These are phyloP conservation scores for Megaustenia siamemsis DNA, from an alignment of 2,888 invertebrate genomes.

Conservation along the genomic window DNA sequence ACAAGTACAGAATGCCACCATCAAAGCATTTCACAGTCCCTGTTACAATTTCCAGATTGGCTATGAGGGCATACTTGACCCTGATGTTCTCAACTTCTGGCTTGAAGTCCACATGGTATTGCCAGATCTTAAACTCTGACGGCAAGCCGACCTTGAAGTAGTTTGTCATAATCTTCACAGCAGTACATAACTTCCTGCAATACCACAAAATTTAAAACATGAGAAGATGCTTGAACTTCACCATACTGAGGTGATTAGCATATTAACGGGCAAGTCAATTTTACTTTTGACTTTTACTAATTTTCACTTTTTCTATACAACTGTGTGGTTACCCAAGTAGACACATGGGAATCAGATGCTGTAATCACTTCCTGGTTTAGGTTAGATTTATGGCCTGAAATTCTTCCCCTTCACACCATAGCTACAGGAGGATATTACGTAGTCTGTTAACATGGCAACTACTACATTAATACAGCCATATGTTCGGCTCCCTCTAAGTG, in stretches of 20 bases:
- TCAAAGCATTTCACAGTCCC: conserved; percentile 76
- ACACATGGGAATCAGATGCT: no score
- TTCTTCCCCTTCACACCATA: no score
- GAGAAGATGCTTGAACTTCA: not conserved
- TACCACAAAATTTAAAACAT: not conserved
- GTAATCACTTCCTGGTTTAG: no score
- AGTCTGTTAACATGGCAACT: no score
- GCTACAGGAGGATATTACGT: no score
- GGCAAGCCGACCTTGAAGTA: conserved; percentile 36
- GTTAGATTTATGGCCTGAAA: no score
- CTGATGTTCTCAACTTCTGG: conserved; percentile 74
- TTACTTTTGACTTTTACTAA: no score
- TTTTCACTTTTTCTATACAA: no score
- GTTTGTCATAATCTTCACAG: conserved; percentile 18
- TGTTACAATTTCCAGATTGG: conserved; percentile 65
- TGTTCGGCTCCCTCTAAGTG: no score
- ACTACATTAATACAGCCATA: no score
- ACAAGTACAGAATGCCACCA: conserved; percentile 76
- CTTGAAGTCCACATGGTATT: conserved; percentile 77
- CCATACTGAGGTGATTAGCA: not conserved
- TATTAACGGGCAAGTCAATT: no score
- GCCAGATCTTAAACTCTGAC: conserved; percentile 64
- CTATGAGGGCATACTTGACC: conserved; percentile 71
- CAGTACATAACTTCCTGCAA: conserved; percentile 34
- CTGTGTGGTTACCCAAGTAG: no score